A percentile compares a stretch with the other conserved stretches of the same genome.
phyloP scores from a whole-genome alignment of 2,113 vertebrate genomes.

The Murina feae region DNA sequence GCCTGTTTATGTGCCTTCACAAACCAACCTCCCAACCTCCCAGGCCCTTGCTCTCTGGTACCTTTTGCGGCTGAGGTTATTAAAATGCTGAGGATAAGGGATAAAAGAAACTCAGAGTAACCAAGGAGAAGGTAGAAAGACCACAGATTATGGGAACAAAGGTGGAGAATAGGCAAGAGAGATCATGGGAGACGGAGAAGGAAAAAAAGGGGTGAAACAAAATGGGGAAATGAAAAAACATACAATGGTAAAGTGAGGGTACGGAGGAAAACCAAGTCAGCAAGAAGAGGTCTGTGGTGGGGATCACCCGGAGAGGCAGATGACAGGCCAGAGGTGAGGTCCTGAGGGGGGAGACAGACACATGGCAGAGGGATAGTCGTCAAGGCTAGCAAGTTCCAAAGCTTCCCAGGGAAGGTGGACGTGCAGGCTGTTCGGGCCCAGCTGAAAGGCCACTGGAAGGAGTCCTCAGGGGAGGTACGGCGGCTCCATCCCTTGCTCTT shows the following conservation, averaged over 20 bases:
- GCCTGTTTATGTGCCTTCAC: conserved; percentile 60
- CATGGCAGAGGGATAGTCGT: conserved; percentile 34
- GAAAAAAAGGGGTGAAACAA: background rate
- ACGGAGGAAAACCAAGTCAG: conserved; percentile 28
- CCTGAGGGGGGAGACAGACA: background rate
- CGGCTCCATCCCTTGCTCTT: background rate
- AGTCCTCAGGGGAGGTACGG: background rate
- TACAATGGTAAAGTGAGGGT: conserved; percentile 22
- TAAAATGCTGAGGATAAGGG: conserved; percentile 36
- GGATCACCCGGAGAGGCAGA: conserved; percentile 17
- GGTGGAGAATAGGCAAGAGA: conserved; percentile 33
- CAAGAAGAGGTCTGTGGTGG: conserved; percentile 20
- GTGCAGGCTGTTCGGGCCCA: background rate
- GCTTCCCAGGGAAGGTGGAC: background rate
- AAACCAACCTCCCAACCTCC: conserved; percentile 5
- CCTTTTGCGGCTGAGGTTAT: background rate
- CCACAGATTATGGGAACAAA: conserved; percentile 47
- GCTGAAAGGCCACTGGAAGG: background rate
- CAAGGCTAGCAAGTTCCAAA: conserved; percentile 54
- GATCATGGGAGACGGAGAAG: background rate
- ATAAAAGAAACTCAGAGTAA: conserved; percentile 49
- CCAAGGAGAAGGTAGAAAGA: conserved; percentile 21
- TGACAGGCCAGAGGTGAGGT: background rate
- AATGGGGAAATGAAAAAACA: conserved; percentile 5
- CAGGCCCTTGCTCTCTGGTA: background rate